Base-by-base conservation (phyloP, 2,888 invertebrate genomes). In the Tipula vernalis region DNA sequence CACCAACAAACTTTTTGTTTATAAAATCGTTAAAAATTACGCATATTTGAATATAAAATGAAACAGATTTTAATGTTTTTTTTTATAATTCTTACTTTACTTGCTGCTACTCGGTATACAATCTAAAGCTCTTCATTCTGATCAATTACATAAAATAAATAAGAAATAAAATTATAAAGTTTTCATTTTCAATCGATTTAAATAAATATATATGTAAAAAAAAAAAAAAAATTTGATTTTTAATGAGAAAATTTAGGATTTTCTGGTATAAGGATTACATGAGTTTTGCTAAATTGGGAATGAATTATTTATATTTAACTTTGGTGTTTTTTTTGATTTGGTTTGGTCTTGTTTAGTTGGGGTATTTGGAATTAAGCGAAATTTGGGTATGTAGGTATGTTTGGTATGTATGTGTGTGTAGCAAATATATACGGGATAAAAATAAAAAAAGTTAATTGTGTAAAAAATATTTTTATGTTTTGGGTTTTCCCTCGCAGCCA, bases 11-110 rank as follows among this genome's bases (percentile, higher is more conserved):
- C 71, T 71, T 71, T 71, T 71, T 71, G 71, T 71, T 71, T 71
- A 71, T 71, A 71, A 71, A 71, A 71, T 71, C 71, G 71, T 71
- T 71, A 71, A 71, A 71, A 71, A 71, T 71, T 71, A 71, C 71
- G 71, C 71, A 71, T 71, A 71, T 71, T 71, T 71, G 71, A 71
- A 71, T 71, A 71, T 28, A 71, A 28, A 28, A 71, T 71, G 28
- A 28, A 71, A 71, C 71, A 18, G 71, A 71, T 71, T 71, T 71
- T 71, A 71, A 71, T 71, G 71, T 3, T 28, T 71, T 71, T n/a
- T 51, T 57, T 15, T 57, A 57, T 57, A 57, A 57, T 57, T 57
- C 15, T 57, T 57, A 57, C 51, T 57, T 71, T 28, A 4, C 71
- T 71, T 6, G 5, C 51, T 18, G 28, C 51, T 28, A 57, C 57